phyloP scores from a whole-genome alignment of 2,797 vertebrate species.

The Neoniphon sammara region DNA sequence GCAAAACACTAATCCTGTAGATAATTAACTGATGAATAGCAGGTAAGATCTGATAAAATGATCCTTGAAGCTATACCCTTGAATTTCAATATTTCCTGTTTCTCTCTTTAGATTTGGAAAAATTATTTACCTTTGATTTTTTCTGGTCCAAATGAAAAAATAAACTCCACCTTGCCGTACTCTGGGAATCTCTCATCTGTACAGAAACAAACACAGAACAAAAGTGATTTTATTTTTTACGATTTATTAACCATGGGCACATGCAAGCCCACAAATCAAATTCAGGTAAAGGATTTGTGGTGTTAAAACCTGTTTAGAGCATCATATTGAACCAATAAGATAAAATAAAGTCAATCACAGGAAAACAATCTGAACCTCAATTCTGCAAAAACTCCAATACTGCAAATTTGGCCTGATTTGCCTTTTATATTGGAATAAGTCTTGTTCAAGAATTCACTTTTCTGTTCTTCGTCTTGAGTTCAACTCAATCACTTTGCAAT shows the following conservation, averaged over 20 bases:
- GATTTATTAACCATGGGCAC: background rate
- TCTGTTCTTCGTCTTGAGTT: too few relatives aligned
- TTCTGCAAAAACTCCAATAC: too few relatives aligned
- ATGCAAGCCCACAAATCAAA: background rate
- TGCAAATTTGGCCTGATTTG: too few relatives aligned
- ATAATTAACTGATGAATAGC: too few relatives aligned
- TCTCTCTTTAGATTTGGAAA: background rate
- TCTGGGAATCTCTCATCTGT: constrained; percentile 96
- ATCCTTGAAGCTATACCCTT: background rate
- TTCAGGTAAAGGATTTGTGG: too few relatives aligned
- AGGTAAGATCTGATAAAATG: background rate
- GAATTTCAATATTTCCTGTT: background rate
- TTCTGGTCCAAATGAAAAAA: constrained; percentile 96
- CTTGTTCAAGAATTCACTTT: too few relatives aligned
- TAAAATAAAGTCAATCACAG: too few relatives aligned
- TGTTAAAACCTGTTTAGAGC: background rate
- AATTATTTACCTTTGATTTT: constrained; percentile 91
- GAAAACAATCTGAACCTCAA: too few relatives aligned
- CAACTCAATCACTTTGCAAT: too few relatives aligned
- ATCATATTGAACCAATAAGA: too few relatives aligned
- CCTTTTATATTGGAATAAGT: too few relatives aligned
- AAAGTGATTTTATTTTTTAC: background rate
- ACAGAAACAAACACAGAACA: constrained; percentile 32
- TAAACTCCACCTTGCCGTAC: constrained; percentile 96
- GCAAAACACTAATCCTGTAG: too few relatives aligned